A percentile compares a stretch with the other conserved stretches of the same genome.
Conservation (phyloP, 35 echinoderm and acorn worm genomes). For the Ophiothrix spiculata region DNA sequence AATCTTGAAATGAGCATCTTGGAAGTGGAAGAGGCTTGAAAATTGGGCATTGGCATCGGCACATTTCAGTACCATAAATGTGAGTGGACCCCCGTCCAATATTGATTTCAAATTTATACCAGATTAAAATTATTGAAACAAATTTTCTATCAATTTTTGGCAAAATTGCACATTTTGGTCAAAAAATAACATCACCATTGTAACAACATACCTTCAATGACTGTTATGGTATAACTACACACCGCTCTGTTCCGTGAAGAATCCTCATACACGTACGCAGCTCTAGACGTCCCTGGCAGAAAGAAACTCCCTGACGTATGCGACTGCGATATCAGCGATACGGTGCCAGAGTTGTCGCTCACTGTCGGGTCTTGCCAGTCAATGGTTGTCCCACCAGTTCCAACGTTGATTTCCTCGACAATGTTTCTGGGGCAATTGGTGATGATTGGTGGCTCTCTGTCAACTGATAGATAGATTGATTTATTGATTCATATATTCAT, state of each 20-base stretch:
- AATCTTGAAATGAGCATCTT: too few relatives aligned
- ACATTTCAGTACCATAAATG: too few relatives aligned
- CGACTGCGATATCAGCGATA: not conserved
- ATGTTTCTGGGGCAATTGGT: not conserved
- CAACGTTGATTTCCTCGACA: not conserved
- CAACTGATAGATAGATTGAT: too few relatives aligned
- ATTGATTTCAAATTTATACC: too few relatives aligned
- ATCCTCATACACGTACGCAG: constrained; percentile 27
- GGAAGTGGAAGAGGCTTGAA: too few relatives aligned
- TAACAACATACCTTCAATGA: constrained; percentile 5
- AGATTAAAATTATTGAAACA: too few relatives aligned
- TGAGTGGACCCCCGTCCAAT: too few relatives aligned
- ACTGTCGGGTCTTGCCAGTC: not conserved
- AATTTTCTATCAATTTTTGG: too few relatives aligned
- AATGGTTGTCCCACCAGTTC: not conserved
- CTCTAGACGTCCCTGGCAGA: constrained; percentile 2
- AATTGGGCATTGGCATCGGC: too few relatives aligned
- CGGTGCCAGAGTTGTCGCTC: not conserved
- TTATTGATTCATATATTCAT: too few relatives aligned
- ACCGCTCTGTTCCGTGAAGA: not conserved
- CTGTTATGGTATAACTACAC: constrained; percentile 26
- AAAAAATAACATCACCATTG: too few relatives aligned
- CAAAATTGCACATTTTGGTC: too few relatives aligned
- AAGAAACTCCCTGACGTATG: constrained; percentile 7
- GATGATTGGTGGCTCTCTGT: not conserved